Conservation (phyloP, 2,888 invertebrate genomes). For the Mesorhabditis belari region DNA sequence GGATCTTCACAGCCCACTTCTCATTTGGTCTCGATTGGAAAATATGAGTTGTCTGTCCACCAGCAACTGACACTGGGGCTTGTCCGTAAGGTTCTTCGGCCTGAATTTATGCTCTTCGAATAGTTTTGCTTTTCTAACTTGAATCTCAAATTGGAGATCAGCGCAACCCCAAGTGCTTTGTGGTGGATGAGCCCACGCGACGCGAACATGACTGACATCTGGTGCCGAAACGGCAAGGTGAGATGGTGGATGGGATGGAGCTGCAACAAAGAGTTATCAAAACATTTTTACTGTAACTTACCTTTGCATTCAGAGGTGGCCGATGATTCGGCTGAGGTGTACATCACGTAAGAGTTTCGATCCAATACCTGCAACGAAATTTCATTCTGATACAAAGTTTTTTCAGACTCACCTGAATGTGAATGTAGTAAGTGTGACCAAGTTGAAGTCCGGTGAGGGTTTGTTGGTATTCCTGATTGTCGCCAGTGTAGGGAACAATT, state of each 20-base stretch:
- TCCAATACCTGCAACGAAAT: conserved; percentile 40
- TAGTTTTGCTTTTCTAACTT: conserved; percentile 6
- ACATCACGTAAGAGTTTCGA: conserved; percentile 51
- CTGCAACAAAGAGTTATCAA: conserved; percentile 18
- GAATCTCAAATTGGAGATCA: conserved; percentile 37
- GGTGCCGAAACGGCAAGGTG: conserved; percentile 44
- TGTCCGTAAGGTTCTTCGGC: conserved; percentile 45
- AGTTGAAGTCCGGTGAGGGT: conserved; percentile 40
- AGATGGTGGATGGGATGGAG: conserved; percentile 47
- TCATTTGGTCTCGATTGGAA: conserved; percentile 48
- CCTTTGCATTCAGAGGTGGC: conserved; percentile 40
- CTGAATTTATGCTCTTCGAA: conserved; percentile 2
- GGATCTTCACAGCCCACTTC: conserved; percentile 43
- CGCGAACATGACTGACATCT: conserved; percentile 40
- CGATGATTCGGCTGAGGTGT: conserved; percentile 41
- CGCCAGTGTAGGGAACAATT: conserved; percentile 49
- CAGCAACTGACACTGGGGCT: conserved; percentile 34
- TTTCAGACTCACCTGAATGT: conserved; percentile 20
- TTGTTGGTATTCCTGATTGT: conserved; percentile 44
- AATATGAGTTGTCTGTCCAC: conserved; percentile 46
- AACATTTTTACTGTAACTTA: conserved; percentile 11
- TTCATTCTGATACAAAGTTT: neutral
- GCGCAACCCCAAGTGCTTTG: conserved; percentile 43
- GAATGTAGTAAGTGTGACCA: conserved; percentile 40
- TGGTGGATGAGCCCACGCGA: conserved; percentile 36